Conservation (phyloP, 1,140 invertebrate species). For the Adoxophyes honmai region DNA sequence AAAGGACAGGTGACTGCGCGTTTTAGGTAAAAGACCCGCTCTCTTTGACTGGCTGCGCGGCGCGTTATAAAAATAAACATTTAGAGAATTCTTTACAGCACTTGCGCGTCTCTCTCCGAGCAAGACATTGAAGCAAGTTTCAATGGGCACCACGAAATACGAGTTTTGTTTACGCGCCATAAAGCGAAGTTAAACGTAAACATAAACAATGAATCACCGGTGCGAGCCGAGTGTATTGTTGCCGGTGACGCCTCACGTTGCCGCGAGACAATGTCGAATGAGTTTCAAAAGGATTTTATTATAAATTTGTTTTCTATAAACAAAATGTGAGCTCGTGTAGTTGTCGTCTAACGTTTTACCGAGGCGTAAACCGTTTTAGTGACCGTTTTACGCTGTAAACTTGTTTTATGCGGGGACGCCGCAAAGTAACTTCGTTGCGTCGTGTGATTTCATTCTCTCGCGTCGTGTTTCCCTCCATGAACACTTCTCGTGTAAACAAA, state of each 20-base stretch:
- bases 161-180: conserved; percentile 14
- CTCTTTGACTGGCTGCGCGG: neutral
- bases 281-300: neutral
- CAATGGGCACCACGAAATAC: conserved; percentile 19
- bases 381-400: conserved; percentile 8
- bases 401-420: conserved; percentile 9
- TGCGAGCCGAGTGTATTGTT: conserved; percentile 3
- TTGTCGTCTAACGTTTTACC: neutral
- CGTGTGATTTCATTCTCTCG: conserved; percentile 1
- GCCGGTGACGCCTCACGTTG: neutral
- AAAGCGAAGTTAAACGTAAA: conserved; percentile 14
- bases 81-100: conserved; percentile 17
- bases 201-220: conserved; percentile 15
- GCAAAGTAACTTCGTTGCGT: conserved; percentile 14
- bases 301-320: conserved; percentile 9
- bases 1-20: conserved; percentile 29
- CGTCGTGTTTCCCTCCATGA: neutral
- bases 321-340: neutral
- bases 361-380: conserved; percentile 16
- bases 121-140: conserved; percentile 17
- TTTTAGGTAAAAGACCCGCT: conserved; percentile 20
- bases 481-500: conserved; percentile 9
- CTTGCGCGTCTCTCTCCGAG: neutral
- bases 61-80: conserved; percentile 27
- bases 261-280: conserved; percentile 3